A percentile compares a stretch with the other conserved stretches of the same genome.
Evolutionary conservation across 2,888 invertebrate genomes (phyloP).

Genomic region (Muschampia staudingeri): DNA sequence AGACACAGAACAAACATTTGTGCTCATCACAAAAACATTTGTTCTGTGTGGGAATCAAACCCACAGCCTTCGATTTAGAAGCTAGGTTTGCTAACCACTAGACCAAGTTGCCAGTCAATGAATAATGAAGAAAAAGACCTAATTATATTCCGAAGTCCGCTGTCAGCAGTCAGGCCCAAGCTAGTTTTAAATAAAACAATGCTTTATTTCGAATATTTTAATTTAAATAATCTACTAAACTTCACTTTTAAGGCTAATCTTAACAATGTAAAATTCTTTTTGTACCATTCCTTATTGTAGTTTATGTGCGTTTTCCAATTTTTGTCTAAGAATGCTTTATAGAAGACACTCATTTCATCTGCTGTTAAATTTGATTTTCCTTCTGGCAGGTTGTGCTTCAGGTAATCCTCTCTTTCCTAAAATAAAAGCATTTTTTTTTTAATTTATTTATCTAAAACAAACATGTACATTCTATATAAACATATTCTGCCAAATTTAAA

Average conservation of each 20-base stretch:
- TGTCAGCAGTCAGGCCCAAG: background rate
- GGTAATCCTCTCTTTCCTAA: constrained; percentile 92
- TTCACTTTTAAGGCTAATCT: constrained; percentile 92
- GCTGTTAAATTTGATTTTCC: constrained; percentile 92
- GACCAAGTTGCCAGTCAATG: no score
- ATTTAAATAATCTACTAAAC: constrained; percentile 81
- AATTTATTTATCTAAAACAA: no score
- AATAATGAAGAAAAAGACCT: no score
- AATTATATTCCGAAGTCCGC: no score
- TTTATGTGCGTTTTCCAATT: constrained; percentile 94
- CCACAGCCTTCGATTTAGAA: no score
- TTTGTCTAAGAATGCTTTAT: constrained; percentile 96
- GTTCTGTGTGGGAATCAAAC: no score
- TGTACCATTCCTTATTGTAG: constrained; percentile 97
- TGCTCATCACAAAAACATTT: no score
- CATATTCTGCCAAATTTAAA: no score
- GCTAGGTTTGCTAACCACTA: no score
- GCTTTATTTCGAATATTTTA: constrained; percentile 73
- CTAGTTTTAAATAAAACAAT: background rate
- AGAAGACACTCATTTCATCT: constrained; percentile 97
- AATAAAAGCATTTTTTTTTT: constrained; percentile 52
- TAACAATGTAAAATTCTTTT: constrained; percentile 93
- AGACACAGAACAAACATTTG: no score
- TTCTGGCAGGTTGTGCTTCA: constrained; percentile 86
- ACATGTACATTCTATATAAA: no score